These are phyloP conservation scores for Caenorhabditis imperialis DNA, from an alignment of 2,888 invertebrate species.

Conservation along the genomic window DNA sequence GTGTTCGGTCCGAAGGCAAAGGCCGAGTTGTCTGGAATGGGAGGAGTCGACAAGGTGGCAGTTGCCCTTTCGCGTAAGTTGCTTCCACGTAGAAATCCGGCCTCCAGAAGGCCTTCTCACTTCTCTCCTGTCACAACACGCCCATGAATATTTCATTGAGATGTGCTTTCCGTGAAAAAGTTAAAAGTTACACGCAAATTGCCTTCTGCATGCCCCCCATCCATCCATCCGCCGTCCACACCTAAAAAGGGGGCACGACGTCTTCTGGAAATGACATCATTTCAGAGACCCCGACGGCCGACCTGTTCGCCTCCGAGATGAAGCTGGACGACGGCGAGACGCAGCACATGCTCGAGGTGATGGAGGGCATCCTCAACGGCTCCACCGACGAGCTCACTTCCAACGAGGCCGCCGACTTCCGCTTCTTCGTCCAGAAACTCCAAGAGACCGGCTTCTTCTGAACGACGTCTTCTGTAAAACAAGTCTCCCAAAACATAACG, in stretches of 20 bases:
- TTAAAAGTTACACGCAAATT: conserved; percentile 31
- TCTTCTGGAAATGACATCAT: conserved; percentile 56
- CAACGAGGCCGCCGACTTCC: conserved; percentile 75
- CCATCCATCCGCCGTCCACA: too few species aligned
- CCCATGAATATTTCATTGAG: conserved; percentile 19
- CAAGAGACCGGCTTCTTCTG: conserved; percentile 77
- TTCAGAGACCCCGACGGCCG: conserved; percentile 75
- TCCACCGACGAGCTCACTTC: conserved; percentile 69
- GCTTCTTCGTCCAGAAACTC: conserved; percentile 77
- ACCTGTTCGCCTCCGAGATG: conserved; percentile 73
- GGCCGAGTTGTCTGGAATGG: conserved; percentile 90
- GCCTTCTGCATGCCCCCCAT: too few species aligned
- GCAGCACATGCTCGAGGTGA: conserved; percentile 67
- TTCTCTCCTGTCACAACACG: conserved; percentile 16
- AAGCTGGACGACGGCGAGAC: conserved; percentile 67
- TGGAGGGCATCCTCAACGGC: conserved; percentile 72
- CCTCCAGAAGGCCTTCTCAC: background rate
- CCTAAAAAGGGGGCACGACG: too few species aligned
- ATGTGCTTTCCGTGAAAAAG: conserved; percentile 26
- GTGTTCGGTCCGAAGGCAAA: conserved; percentile 94
- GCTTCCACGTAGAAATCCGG: too few species aligned
- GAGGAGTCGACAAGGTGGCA: conserved; percentile 94
- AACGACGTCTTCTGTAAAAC: conserved; percentile 7
- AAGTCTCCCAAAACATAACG: background rate
- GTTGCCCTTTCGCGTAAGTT: conserved; percentile 89